phyloP scores from a whole-genome alignment of 2,797 vertebrate genomes.

The Crocodylus rhombifer region DNA sequence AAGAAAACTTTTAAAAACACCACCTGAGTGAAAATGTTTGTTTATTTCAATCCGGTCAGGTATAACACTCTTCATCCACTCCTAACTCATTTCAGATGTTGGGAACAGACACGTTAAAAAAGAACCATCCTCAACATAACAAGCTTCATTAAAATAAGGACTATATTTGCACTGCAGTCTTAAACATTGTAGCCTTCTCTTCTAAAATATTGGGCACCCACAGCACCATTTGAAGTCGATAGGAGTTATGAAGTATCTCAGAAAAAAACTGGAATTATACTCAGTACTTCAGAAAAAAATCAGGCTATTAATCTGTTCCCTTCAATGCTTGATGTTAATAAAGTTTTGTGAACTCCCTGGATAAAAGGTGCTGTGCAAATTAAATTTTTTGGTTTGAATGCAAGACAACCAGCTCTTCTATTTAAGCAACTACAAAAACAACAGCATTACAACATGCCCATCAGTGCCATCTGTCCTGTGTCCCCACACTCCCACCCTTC shows the following conservation, averaged over 20 bases:
- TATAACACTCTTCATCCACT: conserved; percentile 39
- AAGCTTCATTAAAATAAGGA: neutral
- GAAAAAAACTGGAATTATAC: neutral
- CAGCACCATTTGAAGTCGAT: neutral
- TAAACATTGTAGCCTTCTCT: neutral
- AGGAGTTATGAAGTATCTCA: neutral
- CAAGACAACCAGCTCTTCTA: neutral
- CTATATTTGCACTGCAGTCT: neutral
- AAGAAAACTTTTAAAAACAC: conserved; percentile 64
- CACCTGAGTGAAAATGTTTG: conserved; percentile 58
- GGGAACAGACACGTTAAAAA: neutral
- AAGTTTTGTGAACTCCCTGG: neutral
- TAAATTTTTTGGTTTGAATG: neutral
- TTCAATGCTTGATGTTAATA: neutral
- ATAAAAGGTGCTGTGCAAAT: neutral
- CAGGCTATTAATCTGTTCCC: neutral
- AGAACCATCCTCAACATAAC: neutral
- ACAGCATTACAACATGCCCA: neutral
- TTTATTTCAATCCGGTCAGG: conserved; percentile 53
- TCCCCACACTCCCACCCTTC: too few relatives aligned
- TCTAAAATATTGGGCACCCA: neutral
- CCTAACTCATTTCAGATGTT: conserved; percentile 68
- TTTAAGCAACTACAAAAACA: neutral
- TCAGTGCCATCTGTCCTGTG: neutral
- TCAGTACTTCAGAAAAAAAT: neutral